phyloP scores from a whole-genome alignment of 2,888 invertebrate species.

The Nomada ruficornis region DNA sequence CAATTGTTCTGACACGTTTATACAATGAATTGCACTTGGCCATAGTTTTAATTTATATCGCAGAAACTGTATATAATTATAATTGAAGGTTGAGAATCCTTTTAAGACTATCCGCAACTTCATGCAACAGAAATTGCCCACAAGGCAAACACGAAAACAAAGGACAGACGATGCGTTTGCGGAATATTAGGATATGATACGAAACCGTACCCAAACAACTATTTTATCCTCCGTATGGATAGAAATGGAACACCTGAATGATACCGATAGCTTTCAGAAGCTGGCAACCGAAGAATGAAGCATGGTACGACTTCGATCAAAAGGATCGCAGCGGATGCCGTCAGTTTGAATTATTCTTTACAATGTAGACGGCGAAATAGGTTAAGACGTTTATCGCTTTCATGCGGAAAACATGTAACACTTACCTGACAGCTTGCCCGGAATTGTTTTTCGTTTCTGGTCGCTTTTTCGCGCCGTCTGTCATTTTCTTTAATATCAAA shows the following conservation, averaged over 20 bases:
- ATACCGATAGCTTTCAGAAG: not conserved
- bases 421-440: slow-evolving; percentile 43
- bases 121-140: not conserved
- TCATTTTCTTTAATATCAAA: slow-evolving; percentile 31
- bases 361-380: slow-evolving; percentile 24
- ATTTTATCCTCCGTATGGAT: not conserved
- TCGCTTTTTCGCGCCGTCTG: slow-evolving; percentile 11
- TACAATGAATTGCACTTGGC: not conserved
- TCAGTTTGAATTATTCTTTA: slow-evolving; percentile 49
- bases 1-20: slow-evolving; percentile 7
- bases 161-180: not conserved
- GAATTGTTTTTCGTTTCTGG: not conserved
- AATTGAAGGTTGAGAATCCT: not conserved
- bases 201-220: not conserved
- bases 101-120: not conserved
- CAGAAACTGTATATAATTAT: not conserved
- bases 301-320: not conserved
- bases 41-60: not conserved
- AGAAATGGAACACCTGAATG: not conserved
- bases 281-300: not conserved
- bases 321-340: slow-evolving; percentile 15
- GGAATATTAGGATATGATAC: not conserved
- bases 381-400: slow-evolving; percentile 54
- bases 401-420: slow-evolving; percentile 1
- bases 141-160: not conserved